Evolutionary conservation across 1,140 invertebrate genomes (phyloP), one percentile per base, ranked within the genome.

Genomic region (Drosophila sp.): DNA sequence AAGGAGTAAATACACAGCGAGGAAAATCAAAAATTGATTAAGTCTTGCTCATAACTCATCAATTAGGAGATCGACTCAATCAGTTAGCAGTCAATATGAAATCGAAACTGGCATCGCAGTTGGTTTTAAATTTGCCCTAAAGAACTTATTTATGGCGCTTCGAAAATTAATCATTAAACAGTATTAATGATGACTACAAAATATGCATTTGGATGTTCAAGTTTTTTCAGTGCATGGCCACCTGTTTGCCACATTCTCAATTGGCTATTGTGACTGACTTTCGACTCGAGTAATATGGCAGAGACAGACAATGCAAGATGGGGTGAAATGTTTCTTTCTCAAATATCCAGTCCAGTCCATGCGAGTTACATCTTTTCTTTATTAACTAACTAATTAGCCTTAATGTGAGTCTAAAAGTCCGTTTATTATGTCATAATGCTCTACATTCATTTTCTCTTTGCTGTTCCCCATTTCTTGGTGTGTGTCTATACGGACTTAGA

Each of bases 301-400:
- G 4, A 50, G 44, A 50, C 2, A 27, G 55, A 68, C 50, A 73
- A 61, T 57, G 57, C 54, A 41, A 47, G 11, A 10, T 30, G 10
- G 60, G 57, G 29, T 35, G 44, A 70, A 60, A 76, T 57, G 61
- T 55, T 76, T 70, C 54, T 60, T 73, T 76, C 69, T 54, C 61
- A 32, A 11, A 4, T 32, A 8, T 25, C 5, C 17, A 57, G n/a
- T 7, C 3, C 32, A n/a, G 64, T 40, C 63, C 27, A 61, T 56
- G 32, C 6, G 44, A 25, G 44, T 47, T 60, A 50, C 65, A 67
- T 79, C 40, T 76, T 70, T 60, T 58, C 72, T 84, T 71, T 73
- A 72, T 77, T 62, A 75, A 72, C 84, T 66, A 84, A 87, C 84
- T 72, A 89, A 87, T 87, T 87, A 83, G 73, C 65, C 73, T 68